Conservation (phyloP, 1,140 invertebrate species). For the Drosophila lini region DNA sequence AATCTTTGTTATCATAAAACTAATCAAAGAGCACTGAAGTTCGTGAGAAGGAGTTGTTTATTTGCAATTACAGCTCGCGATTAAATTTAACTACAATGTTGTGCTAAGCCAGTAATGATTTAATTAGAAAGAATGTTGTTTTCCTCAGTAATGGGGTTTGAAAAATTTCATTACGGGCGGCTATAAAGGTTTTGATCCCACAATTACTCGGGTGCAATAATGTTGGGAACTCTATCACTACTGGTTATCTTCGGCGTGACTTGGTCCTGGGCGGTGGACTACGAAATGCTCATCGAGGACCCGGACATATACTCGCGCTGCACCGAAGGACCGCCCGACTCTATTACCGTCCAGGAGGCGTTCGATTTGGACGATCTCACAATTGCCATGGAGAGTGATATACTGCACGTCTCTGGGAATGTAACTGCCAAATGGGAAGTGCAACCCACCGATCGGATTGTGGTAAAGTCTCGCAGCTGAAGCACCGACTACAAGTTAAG, state of each 20-base stretch:
- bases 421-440: constrained; percentile 44
- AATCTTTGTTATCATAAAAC: not conserved
- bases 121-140: constrained; percentile 1
- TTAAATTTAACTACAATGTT: not conserved
- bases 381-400: constrained; percentile 21
- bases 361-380: constrained; percentile 37
- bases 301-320: constrained; percentile 55
- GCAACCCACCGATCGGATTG: constrained; percentile 47
- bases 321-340: constrained; percentile 28
- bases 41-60: not conserved
- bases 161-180: not conserved
- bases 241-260: constrained; percentile 18
- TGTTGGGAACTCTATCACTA: constrained; percentile 28
- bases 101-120: not conserved
- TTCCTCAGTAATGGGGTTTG: not conserved
- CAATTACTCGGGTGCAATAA: not conserved
- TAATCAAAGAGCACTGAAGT: not conserved
- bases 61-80: not conserved
- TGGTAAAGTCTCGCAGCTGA: constrained; percentile 26
- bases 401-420: constrained; percentile 50
- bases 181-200: constrained; percentile 13
- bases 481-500: not conserved
- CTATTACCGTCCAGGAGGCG: constrained; percentile 7
- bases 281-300: constrained; percentile 56
- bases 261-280: constrained; percentile 28